A percentile compares a stretch with the other conserved stretches of the same genome.
Evolutionary conservation across 2,797 vertebrate genomes (phyloP).

Genomic region (Euthynnus affinis): DNA sequence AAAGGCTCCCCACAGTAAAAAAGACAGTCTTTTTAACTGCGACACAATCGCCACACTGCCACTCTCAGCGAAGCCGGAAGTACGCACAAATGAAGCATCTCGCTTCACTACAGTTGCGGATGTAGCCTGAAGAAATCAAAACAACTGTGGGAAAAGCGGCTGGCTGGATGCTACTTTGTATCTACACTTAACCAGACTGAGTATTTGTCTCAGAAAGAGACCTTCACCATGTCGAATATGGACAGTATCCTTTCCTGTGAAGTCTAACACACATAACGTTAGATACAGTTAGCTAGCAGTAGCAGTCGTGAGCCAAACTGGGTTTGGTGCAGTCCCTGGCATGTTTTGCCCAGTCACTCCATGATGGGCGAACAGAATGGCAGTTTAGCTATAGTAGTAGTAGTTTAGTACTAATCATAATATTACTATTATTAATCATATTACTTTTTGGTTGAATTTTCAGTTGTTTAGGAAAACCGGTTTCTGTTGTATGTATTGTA

Average conservation of each 20-base stretch:
- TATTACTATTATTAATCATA: neutral
- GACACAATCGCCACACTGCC: neutral
- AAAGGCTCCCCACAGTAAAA: rapidly evolving
- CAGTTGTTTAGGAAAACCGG: neutral
- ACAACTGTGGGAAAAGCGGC: slow-evolving; percentile 26
- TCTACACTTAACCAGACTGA: neutral
- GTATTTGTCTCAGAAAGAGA: slow-evolving; percentile 14
- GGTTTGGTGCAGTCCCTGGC: neutral
- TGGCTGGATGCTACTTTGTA: neutral
- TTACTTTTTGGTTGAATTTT: neutral
- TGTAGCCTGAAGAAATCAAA: slow-evolving; percentile 34
- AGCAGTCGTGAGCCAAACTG: slow-evolving; percentile 12
- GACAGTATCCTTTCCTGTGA: slow-evolving; percentile 78
- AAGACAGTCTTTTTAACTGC: neutral
- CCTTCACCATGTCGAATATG: slow-evolving; percentile 71
- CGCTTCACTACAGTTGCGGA: neutral
- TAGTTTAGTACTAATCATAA: no score
- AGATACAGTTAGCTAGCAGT: slow-evolving; percentile 1
- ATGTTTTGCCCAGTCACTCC: slow-evolving; percentile 36
- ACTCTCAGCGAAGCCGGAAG: slow-evolving; percentile 66
- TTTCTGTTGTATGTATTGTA: neutral
- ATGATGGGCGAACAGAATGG: neutral
- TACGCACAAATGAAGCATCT: neutral
- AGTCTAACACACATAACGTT: neutral
- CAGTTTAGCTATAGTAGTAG: neutral